Percentiles rank a stretch among this genome's conserved stretches.
Evolutionary conservation across 1,140 invertebrate species (phyloP).

Genomic region (Tribolium castaneum): DNA sequence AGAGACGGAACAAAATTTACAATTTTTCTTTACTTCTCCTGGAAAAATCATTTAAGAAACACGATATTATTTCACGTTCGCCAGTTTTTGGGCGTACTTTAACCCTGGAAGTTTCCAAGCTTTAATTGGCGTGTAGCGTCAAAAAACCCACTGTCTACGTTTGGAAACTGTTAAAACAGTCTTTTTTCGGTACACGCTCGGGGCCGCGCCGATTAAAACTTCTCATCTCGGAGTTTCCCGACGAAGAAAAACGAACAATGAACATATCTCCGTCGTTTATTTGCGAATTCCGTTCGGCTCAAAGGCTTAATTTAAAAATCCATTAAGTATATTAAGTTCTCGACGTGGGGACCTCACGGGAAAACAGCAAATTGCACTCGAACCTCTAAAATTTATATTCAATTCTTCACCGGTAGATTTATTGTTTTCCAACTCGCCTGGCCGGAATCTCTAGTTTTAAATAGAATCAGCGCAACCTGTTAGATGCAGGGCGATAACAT

Average conservation of each 20-base stretch:
- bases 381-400: constrained; percentile 32
- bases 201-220: background rate
- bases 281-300: background rate
- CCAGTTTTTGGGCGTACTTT: background rate
- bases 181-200: background rate
- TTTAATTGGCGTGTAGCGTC: background rate
- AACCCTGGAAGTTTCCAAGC: background rate
- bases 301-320: constrained; percentile 31
- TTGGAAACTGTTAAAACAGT: background rate
- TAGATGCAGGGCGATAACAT: constrained; percentile 16
- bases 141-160: background rate
- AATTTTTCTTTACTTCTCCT: too few relatives aligned
- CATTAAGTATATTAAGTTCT: constrained; percentile 12
- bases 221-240: background rate
- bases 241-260: background rate
- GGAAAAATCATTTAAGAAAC: too few relatives aligned
- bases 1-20: too few relatives aligned
- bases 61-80: background rate
- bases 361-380: constrained; percentile 27
- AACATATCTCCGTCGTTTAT: background rate
- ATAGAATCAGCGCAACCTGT: constrained; percentile 20
- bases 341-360: background rate
- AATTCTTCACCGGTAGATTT: constrained; percentile 20
- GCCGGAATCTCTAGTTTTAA: background rate
- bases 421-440: background rate